phyloP scores from a whole-genome alignment of 1,140 invertebrate genomes.

The Plutomurus gul region DNA sequence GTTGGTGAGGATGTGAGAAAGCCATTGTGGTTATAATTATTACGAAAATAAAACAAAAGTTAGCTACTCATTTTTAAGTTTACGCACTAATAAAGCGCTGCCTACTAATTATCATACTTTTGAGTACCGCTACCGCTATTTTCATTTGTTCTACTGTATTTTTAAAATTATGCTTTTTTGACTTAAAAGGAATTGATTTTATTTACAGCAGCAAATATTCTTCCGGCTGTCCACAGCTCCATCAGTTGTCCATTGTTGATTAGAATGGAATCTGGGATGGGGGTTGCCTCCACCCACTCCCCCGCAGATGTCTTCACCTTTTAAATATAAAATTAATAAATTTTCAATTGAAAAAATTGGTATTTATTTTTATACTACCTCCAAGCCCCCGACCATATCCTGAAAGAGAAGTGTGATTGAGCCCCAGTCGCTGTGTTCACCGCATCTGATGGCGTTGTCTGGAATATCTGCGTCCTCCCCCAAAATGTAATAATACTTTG shows the following conservation, averaged over 20 bases:
- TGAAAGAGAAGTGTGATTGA: conserved; percentile 40
- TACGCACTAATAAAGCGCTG: no score
- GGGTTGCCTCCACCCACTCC: conserved; percentile 36
- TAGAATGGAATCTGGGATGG: conserved; percentile 38
- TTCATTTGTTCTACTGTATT: not conserved
- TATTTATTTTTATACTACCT: not conserved
- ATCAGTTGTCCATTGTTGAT: conserved; percentile 38
- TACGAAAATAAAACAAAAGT: no score
- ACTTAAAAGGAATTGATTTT: not conserved
- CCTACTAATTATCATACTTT: no score
- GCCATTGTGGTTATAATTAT: no score
- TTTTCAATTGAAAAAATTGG: not conserved
- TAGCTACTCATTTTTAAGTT: no score
- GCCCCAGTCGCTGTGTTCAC: conserved; percentile 44
- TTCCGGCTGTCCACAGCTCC: conserved; percentile 41
- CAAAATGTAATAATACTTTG: conserved; percentile 3
- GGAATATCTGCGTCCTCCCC: not conserved
- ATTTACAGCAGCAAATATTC: conserved; percentile 27
- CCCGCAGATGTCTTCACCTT: conserved; percentile 25
- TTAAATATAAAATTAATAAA: not conserved
- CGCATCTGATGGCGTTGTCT: not conserved
- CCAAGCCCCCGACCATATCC: conserved; percentile 37
- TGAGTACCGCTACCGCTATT: no score
- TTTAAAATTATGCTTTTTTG: not conserved
- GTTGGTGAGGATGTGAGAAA: no score